Base-by-base conservation (phyloP, 1,140 invertebrate species). In the Ostrea edulis region DNA sequence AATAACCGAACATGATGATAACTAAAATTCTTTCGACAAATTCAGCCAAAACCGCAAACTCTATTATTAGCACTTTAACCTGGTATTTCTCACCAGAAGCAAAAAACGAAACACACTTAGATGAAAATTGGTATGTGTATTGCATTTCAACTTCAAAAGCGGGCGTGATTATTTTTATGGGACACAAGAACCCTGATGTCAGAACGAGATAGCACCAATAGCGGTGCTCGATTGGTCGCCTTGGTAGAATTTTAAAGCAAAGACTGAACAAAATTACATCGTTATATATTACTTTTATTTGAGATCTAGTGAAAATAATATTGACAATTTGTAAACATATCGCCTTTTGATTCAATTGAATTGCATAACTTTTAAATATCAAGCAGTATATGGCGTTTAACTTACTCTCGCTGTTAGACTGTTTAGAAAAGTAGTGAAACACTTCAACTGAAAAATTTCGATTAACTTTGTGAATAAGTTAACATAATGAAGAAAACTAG, bases 61-160 rank as follows among this genome's bases (percentile, higher is more conserved):
- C 68, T 77, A 35, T 77, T 25, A 29, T 14, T 77, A 77, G 17
- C 68, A 77, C 68, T 77, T 35, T 77, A 35, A 77, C 68, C 68
- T 77, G 68, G 68, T 77, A 77, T 77, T 77, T 77, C 22, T 22
- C 68, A 35, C 68, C 68, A 77, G 68, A 35, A 14, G 65, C 14
- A 77, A 77, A 77, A 71, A 29, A 77, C n/a, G 11, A 62, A 8
- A 77, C 25, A 77, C 68, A 35, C 68, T 77, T 77, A 77, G 68
- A 77, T 77, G 68, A 77, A 77, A 77, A 77, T 77, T 77, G 14
- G 22, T 77, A 29, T 12, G 25, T 77, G 68, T 77, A 77, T 77
- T 77, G 29, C 68, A 77, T 77, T 77, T 29, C 68, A 77, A 77
- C 68, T 77, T 77, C 68, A 77, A 77, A 77, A 77, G 68, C 68